These are phyloP conservation scores for Excalfactoria chinensis DNA, from an alignment of 2,113 vertebrate species.

Conservation along the genomic window DNA sequence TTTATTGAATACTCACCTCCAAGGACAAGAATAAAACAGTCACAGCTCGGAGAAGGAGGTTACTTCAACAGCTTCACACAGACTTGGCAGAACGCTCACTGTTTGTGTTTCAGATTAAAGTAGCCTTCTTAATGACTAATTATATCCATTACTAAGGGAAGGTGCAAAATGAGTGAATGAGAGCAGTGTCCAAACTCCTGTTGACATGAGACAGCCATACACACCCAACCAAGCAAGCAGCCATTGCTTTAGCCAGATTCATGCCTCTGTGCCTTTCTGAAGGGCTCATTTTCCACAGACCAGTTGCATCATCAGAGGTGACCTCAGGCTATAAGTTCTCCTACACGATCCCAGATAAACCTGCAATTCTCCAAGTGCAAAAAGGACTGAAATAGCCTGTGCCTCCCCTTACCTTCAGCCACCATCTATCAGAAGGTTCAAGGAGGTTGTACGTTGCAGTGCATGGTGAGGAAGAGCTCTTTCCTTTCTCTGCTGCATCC, in stretches of 20 bases:
- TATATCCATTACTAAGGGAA: not conserved
- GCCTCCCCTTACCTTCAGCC: not conserved
- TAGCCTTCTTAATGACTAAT: not conserved
- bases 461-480: not conserved
- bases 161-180: not conserved
- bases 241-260: not conserved
- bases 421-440: not conserved
- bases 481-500: not conserved
- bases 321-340: not conserved
- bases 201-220: not conserved
- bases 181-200: not conserved
- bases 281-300: not conserved
- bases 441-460: not conserved
- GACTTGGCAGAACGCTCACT: not conserved
- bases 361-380: not conserved
- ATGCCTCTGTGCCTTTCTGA: not conserved
- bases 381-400: not conserved
- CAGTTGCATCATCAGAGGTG: not conserved
- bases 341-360: not conserved
- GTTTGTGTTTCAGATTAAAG: not conserved
- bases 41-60: not conserved
- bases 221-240: not conserved
- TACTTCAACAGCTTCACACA: not conserved
- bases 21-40: not conserved
- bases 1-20: not conserved